A percentile compares a stretch with the other conserved stretches of the same genome.
These are phyloP conservation scores for Mythimna impura DNA, from an alignment of 2,888 invertebrate species.

Conservation along the genomic window DNA sequence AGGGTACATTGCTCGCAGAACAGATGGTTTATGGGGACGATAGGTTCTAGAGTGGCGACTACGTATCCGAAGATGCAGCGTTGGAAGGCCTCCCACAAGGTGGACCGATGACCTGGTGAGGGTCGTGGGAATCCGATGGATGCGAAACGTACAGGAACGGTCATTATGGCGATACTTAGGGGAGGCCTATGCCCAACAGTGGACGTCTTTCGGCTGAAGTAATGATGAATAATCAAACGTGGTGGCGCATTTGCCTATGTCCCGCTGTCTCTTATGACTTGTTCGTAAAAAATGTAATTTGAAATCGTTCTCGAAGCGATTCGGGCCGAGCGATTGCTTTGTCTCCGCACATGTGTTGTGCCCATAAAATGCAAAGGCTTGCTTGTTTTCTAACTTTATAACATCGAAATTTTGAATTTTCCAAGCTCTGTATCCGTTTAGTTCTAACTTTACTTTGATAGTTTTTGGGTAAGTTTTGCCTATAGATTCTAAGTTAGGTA, in stretches of 20 bases:
- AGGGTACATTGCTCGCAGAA: no score
- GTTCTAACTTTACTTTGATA: conserved; percentile 49
- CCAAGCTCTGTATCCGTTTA: conserved; percentile 36
- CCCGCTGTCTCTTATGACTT: conserved; percentile 42
- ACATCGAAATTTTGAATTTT: conserved; percentile 58
- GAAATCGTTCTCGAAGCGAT: conserved; percentile 71
- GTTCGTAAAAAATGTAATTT: conserved; percentile 64
- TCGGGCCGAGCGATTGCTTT: conserved; percentile 66
- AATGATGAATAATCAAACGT: no score
- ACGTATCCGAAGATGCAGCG: no score
- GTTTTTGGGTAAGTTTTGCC: conserved; percentile 34
- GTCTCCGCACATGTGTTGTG: conserved; percentile 68
- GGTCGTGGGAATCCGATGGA: no score
- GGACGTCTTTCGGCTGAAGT: no score
- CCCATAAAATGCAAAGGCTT: conserved; percentile 66
- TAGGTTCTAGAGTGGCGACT: no score
- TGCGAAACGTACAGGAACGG: no score
- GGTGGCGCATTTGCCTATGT: neutral
- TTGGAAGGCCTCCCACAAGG: no score
- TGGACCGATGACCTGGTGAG: no score
- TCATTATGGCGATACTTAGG: no score
- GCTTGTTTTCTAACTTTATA: conserved; percentile 62
- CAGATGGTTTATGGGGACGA: no score
- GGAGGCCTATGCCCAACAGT: no score
- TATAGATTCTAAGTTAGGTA: neutral